These are phyloP conservation scores for Caerostris extrusa DNA, from an alignment of 1,140 invertebrate species.

Conservation along the genomic window DNA sequence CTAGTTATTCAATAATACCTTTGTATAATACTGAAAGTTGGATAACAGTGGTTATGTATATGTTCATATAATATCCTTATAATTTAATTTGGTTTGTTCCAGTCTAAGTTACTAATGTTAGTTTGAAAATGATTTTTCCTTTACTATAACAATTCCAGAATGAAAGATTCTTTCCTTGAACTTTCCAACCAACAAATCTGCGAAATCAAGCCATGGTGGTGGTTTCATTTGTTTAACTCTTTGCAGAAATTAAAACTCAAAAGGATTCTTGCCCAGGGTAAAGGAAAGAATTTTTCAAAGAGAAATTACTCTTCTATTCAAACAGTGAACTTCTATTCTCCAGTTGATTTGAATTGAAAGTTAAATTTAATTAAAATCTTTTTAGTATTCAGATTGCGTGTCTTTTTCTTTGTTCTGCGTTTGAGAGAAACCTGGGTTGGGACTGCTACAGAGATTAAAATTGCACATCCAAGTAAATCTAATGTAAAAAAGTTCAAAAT, in stretches of 20 bases:
- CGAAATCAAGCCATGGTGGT: not conserved
- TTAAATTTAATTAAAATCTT: conserved; percentile 16
- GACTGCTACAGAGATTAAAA: too few species aligned
- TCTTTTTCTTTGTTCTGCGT: not conserved
- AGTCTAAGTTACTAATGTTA: too few species aligned
- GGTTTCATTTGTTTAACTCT: too few species aligned
- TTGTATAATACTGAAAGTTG: too few species aligned
- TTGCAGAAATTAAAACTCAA: not conserved
- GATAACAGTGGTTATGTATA: too few species aligned
- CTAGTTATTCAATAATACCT: too few species aligned
- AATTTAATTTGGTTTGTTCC: too few species aligned
- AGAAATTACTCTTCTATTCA: not conserved
- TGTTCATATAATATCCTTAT: too few species aligned
- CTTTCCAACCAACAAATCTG: not conserved
- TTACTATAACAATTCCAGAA: not conserved
- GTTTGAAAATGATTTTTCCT: not conserved
- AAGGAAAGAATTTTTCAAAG: not conserved
- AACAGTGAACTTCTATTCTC: not conserved
- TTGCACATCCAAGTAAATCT: too few species aligned
- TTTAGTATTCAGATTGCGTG: not conserved
- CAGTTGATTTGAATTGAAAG: not conserved
- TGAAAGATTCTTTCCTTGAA: not conserved
- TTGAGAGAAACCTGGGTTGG: too few species aligned
- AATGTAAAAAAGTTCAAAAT: too few species aligned
- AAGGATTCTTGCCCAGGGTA: not conserved